Percentiles rank a stretch among this genome's conserved stretches.
Conservation (phyloP, 2,888 invertebrate genomes). For the Eumerus sabulonum region DNA sequence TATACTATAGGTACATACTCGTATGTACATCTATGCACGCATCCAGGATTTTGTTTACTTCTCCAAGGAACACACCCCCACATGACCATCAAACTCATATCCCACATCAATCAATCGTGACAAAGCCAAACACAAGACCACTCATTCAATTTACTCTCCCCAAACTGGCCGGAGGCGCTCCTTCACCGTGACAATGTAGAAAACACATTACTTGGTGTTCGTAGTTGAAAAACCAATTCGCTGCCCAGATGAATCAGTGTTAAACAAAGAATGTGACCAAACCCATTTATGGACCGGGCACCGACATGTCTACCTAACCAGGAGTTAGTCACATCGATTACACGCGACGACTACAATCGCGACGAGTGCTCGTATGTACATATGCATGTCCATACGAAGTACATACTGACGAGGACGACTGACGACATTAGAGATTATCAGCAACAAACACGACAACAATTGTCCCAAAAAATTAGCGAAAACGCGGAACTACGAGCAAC, state of each 20-base stretch:
- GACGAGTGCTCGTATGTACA: conserved; percentile 8
- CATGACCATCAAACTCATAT: conserved; percentile 1
- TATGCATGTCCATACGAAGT: too few relatives aligned
- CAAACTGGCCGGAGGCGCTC: conserved; percentile 8
- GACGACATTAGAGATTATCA: conserved; percentile 31
- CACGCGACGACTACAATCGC: conserved; percentile 33
- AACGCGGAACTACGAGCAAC: too few relatives aligned
- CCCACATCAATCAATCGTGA: conserved; percentile 1
- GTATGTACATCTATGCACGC: too few relatives aligned
- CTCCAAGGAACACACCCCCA: neutral
- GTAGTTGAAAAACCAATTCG: conserved; percentile 53
- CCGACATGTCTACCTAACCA: conserved; percentile 57
- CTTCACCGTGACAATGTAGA: conserved; percentile 51
- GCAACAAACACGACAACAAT: conserved; percentile 36
- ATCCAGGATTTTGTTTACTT: too few relatives aligned
- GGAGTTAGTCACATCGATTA: conserved; percentile 48
- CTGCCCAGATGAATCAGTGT: conserved; percentile 56
- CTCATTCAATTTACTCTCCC: conserved; percentile 6
- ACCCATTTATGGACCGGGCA: conserved; percentile 61
- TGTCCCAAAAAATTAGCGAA: conserved; percentile 11
- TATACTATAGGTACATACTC: too few relatives aligned
- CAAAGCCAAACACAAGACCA: neutral
- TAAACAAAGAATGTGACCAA: conserved; percentile 62
- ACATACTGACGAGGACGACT: too few relatives aligned
- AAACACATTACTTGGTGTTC: too few relatives aligned